Conservation (phyloP, 2,113 vertebrate genomes). For the Dasyornis broadbenti region DNA sequence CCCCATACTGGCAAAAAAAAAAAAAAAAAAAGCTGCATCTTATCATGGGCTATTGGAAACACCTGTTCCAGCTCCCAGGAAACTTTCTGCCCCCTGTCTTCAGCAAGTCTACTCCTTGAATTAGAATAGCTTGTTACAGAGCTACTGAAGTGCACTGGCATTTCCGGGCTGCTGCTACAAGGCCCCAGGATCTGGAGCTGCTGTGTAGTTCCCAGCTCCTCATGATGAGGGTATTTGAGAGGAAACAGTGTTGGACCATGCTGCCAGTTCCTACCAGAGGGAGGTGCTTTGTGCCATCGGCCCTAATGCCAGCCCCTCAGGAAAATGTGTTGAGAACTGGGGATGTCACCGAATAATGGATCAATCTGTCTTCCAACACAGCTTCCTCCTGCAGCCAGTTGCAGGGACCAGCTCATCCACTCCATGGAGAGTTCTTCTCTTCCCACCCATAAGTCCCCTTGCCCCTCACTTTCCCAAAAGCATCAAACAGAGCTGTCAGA, state of each 20-base stretch:
- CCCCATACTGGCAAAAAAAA: background rate
- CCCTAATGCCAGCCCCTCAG: background rate
- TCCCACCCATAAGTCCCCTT: background rate
- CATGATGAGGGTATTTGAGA: background rate
- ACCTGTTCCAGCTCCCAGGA: background rate
- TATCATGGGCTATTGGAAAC: background rate
- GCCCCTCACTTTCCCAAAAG: background rate
- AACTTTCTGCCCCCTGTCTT: background rate
- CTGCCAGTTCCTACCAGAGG: background rate
- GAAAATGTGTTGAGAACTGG: background rate
- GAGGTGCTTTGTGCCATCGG: background rate
- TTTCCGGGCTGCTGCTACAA: background rate
- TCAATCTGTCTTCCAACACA: background rate
- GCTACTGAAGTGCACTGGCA: background rate
- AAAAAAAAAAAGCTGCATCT: conserved; percentile 21
- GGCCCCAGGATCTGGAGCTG: background rate
- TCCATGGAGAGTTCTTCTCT: background rate
- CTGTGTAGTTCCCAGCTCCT: background rate
- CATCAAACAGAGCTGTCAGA: background rate
- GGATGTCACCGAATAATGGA: background rate
- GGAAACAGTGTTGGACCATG: background rate
- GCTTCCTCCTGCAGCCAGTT: background rate
- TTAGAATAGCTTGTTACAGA: background rate
- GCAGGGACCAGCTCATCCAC: background rate
- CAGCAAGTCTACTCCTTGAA: background rate